Conservation (phyloP, 2,888 invertebrate species). For the Tetranychus piercei region DNA sequence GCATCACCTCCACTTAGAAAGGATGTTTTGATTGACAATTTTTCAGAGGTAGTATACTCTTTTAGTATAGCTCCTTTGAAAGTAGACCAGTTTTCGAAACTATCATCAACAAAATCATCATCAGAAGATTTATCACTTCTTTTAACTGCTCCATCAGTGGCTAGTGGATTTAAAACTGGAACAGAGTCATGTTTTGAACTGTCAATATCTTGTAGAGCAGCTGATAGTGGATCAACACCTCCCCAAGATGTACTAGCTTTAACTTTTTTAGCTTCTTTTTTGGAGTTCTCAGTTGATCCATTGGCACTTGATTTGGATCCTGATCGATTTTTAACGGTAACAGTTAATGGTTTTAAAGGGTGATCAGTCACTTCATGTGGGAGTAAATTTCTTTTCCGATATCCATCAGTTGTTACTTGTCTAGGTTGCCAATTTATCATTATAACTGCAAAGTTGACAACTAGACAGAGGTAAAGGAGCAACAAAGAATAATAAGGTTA, state of each 20-base stretch:
- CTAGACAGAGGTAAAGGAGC: not conserved
- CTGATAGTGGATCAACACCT: constrained; percentile 22
- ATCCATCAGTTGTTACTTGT: not conserved
- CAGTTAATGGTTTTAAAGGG: constrained; percentile 32
- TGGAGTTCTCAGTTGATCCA: not conserved
- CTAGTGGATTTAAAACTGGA: not conserved
- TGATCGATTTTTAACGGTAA: constrained; percentile 17
- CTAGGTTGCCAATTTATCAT: not conserved
- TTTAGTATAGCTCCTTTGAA: constrained; percentile 58
- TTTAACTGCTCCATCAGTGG: no score
- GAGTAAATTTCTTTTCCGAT: not conserved
- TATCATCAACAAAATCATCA: constrained; percentile 17
- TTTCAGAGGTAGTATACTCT: constrained; percentile 81
- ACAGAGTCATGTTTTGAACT: not conserved
- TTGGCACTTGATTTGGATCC: not conserved
- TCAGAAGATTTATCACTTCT: not conserved
- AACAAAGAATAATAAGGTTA: not conserved
- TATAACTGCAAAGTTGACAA: not conserved
- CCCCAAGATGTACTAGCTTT: constrained; percentile 18
- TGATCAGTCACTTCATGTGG: constrained; percentile 28
- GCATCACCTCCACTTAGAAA: constrained; percentile 45
- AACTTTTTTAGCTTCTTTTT: not conserved
- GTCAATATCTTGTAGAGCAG: constrained; percentile 14
- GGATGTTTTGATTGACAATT: constrained; percentile 71
- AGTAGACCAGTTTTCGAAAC: constrained; percentile 54